Evolutionary conservation across 2,888 invertebrate species (phyloP), one percentile per base, ranked within the genome.

Genomic region (Epinotia brunnichana): DNA sequence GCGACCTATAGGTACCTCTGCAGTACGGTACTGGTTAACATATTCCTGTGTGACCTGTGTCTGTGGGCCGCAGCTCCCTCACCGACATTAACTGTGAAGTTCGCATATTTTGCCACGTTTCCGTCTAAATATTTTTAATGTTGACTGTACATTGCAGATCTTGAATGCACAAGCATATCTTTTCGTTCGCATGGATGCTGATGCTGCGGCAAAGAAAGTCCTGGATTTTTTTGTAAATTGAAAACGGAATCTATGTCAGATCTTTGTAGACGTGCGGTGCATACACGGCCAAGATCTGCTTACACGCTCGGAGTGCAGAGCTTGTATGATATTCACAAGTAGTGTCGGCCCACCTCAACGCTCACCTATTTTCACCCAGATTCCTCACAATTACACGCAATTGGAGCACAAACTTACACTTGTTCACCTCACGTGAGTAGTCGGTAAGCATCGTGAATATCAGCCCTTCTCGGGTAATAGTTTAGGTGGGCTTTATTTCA

Each of bases 401-500:
- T 48, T 48, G n/a, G n/a, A 48, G 48, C 5, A n/a, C 48, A n/a
- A 13, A 48, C n/a, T 7, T 48, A 48, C 48, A n/a, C 48, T 48
- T n/a, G 48, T 48, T n/a, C n/a, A 48, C n/a, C n/a, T 48, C n/a
- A 48, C 15, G 44, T 4, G 44, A 44, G 44, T 44, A 15, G 44
- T 44, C 15, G 15, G 44, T 13, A 48, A 3, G 48, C n/a, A n/a
- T 48, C n/a, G 48, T 48, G 48, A 48, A 48, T 48, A 15, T 4
- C 48, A 54, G 56, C 35, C 35, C 53, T 51, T 15, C 61, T 51
- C 56, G n/a, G 48, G 57, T 53, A 24, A 41, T 61, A 72, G 72
- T 68, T 72, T 62, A 68, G 67, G 56, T 57, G 61, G n/a, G 60
- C 67, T 51, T 72, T 72, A 72, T 72, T 72, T 68, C 67, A 68